Base-by-base conservation (phyloP, 1,140 invertebrate species). In the Dysdera silvatica region DNA sequence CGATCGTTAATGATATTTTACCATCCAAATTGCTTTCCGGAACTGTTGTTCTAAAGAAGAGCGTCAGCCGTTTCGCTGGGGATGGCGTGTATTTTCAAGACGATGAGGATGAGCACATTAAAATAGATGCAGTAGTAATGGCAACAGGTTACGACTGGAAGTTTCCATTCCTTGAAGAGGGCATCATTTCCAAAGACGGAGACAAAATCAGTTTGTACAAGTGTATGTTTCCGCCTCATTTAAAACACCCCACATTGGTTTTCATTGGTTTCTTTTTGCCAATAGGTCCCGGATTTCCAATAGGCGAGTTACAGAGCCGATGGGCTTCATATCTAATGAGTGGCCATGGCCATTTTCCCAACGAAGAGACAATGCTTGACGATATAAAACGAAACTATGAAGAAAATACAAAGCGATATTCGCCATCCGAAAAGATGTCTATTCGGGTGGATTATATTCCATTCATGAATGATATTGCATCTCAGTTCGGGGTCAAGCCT, bases 211-310 rank as follows among this genome's bases (percentile, higher is more conserved):
- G 77, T 6, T 65, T 82, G 1, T 81, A 77, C 69, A 66, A 80
- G 58, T 67, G 43, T 35, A 71, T 80, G 53, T 80, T 77, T 31
- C 77, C 76, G 20, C 75, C 77, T 0, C 35, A 61, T 18, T 40
- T 47, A 20, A 60, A 65, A 26, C 72, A 72, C 53, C 10, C 59
- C 60, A 76, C 75, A 2, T 51, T 82, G 29, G 76, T 76, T 23
- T 68, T 81, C 7, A 80, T 82, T 57, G 81, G 80, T 0, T 75
- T 77, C 41, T 67, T 80, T 49, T 79, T 81, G 68, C 78, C 80
- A 41, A 67, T 81, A 31, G 79, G 80, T 40, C 72, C 78, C 37
- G 71, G 81, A 18, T 75, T 79, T 68, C 80, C 80, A 12, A 74
- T 82, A 20, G 72, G 77, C 6, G 80, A 82, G 71, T 75, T 82